Conservation (phyloP, 2,888 invertebrate genomes). For the Mellilla xanthometata region DNA sequence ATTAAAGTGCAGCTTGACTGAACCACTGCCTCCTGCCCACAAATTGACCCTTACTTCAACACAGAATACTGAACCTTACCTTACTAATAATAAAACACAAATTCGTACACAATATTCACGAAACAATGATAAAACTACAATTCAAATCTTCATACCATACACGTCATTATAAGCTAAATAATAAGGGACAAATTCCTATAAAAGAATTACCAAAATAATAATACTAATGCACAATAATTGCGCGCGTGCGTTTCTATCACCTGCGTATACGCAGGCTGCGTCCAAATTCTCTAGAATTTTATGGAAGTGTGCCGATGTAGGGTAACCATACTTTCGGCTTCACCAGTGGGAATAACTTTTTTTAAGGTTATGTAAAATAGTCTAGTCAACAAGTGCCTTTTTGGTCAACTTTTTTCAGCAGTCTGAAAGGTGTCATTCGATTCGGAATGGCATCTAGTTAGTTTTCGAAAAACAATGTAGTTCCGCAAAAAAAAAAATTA, state of each 20-base stretch:
- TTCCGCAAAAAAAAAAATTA: too few relatives aligned
- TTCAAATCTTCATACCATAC: too few relatives aligned
- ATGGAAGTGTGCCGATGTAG: conserved; percentile 51
- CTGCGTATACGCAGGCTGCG: conserved; percentile 61
- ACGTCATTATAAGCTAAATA: too few relatives aligned
- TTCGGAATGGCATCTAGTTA: too few relatives aligned
- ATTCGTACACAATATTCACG: conserved; percentile 18
- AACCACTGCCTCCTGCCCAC: background rate
- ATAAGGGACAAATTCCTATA: too few relatives aligned
- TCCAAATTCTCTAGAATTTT: conserved; percentile 50
- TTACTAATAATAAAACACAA: background rate
- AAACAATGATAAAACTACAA: conserved; percentile 35
- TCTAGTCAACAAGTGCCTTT: too few relatives aligned
- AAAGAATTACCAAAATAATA: too few relatives aligned
- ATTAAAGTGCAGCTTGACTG: conserved; percentile 11
- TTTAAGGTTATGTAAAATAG: too few relatives aligned
- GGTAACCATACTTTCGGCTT: conserved; percentile 27
- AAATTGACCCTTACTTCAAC: background rate
- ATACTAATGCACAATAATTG: conserved; percentile 17
- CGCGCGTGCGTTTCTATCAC: conserved; percentile 55
- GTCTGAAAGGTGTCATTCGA: too few relatives aligned
- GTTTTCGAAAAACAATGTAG: too few relatives aligned
- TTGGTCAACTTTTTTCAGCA: too few relatives aligned
- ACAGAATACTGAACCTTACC: background rate
- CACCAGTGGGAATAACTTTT: too few relatives aligned